Evolutionary conservation across 2,797 vertebrate genomes (phyloP).

Genomic region (Pipistrellus kuhlii): DNA sequence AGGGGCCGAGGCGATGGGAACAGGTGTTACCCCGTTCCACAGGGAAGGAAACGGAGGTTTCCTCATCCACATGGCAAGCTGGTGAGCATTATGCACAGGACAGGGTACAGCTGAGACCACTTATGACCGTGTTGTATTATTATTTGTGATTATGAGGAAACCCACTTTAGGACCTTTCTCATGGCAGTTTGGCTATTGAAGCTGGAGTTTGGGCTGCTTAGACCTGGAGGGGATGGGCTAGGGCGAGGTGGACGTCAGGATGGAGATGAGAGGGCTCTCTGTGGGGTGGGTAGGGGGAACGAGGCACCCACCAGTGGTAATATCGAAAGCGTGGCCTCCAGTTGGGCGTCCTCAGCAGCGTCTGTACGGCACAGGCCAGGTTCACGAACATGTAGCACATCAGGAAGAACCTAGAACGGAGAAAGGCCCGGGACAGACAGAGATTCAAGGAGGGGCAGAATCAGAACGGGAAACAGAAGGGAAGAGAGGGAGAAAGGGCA

Average conservation of each 20-base stretch:
- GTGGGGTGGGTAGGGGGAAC: rapidly evolving
- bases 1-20: neutral
- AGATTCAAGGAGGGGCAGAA: neutral
- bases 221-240: neutral
- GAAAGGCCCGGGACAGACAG: neutral
- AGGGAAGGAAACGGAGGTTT: neutral
- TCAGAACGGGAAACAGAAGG: neutral
- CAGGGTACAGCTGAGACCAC: neutral
- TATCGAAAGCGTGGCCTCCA: conserved; percentile 99
- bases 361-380: conserved; percentile 97
- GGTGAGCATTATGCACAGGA: rapidly evolving
- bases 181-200: neutral
- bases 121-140: neutral
- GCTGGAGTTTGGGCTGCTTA: neutral
- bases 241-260: neutral
- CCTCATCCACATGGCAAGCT: neutral
- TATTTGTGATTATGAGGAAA: neutral
- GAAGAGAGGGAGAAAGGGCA: no score
- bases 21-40: neutral
- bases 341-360: conserved; percentile 96
- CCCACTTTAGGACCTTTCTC: neutral
- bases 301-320: conserved; percentile 95
- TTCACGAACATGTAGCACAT: conserved; percentile 99
- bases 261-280: neutral
- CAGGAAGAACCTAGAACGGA: conserved; percentile 94